Percentiles rank a stretch among this genome's conserved stretches.
These are phyloP conservation scores for Chionis minor DNA, from an alignment of 2,113 vertebrate genomes.

Conservation along the genomic window DNA sequence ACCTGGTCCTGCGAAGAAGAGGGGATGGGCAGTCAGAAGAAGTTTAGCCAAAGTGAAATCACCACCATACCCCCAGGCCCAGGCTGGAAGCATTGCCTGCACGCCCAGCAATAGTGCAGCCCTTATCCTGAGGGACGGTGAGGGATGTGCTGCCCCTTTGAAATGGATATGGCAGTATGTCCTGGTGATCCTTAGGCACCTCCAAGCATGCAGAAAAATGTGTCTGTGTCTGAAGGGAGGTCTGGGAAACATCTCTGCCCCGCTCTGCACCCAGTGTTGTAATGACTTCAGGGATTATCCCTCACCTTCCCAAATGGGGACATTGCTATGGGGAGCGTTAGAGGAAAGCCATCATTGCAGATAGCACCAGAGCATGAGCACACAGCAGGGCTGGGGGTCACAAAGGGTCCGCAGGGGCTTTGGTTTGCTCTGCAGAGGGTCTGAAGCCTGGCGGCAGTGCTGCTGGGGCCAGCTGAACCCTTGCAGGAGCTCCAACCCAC, in stretches of 20 bases:
- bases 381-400: not conserved
- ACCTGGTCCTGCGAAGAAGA: not conserved
- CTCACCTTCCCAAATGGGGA: not conserved
- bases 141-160: not conserved
- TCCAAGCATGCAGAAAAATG: not conserved
- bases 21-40: not conserved
- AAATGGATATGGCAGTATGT: not conserved
- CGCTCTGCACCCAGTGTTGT: not conserved
- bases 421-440: not conserved
- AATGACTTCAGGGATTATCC: not conserved
- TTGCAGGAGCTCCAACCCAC: not conserved
- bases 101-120: not conserved
- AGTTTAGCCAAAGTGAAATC: not conserved
- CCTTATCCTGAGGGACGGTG: not conserved
- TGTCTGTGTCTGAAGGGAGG: not conserved
- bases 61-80: not conserved
- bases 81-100: not conserved
- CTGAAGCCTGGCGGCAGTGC: not conserved
- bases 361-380: not conserved
- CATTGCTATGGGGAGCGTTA: not conserved
- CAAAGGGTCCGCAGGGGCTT: not conserved
- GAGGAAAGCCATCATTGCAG: not conserved
- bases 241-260: not conserved
- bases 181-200: not conserved
- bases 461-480: not conserved